A percentile compares a stretch with the other conserved stretches of the same genome.
These are phyloP conservation scores for Blera fallax DNA, from an alignment of 2,888 invertebrate genomes.

Conservation along the genomic window DNA sequence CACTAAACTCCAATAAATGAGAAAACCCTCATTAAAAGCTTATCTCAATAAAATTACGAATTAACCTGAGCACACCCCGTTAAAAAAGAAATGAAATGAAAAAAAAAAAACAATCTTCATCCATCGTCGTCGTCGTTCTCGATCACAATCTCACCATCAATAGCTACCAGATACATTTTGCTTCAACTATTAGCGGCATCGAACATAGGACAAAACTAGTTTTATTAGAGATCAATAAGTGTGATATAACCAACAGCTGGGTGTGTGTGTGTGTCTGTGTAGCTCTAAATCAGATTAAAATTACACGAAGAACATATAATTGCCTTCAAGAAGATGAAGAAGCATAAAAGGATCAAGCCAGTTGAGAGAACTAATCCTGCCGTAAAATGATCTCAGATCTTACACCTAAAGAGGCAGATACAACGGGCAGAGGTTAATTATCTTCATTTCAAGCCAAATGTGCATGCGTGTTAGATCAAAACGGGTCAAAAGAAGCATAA, in stretches of 20 bases:
- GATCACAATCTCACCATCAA: constrained; percentile 50
- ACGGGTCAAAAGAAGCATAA: not conserved
- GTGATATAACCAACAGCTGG: constrained; percentile 43
- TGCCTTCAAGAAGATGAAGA: constrained; percentile 4
- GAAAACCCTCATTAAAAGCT: constrained; percentile 51
- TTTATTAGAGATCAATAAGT: constrained; percentile 34
- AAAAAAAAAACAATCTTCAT: constrained; percentile 20
- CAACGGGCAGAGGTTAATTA: constrained; percentile 53
- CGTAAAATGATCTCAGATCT: constrained; percentile 59
- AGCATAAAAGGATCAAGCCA: constrained; percentile 5
- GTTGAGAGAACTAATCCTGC: constrained; percentile 47
- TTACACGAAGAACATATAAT: constrained; percentile 31
- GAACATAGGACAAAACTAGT: constrained; percentile 38
- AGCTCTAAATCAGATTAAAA: constrained; percentile 37
- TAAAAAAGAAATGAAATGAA: not conserved
- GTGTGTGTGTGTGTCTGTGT: not conserved
- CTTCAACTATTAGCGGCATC: constrained; percentile 25
- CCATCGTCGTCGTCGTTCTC: constrained; percentile 21
- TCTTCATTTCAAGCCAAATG: constrained; percentile 5
- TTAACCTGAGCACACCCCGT: constrained; percentile 46
- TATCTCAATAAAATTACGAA: constrained; percentile 67
- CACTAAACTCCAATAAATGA: not conserved
- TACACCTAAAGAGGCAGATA: constrained; percentile 27
- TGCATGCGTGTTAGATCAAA: constrained; percentile 22
- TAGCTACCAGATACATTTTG: constrained; percentile 52